Evolutionary conservation across 2,797 vertebrate genomes (phyloP).

Genomic region (Sebastes trivittatus): DNA sequence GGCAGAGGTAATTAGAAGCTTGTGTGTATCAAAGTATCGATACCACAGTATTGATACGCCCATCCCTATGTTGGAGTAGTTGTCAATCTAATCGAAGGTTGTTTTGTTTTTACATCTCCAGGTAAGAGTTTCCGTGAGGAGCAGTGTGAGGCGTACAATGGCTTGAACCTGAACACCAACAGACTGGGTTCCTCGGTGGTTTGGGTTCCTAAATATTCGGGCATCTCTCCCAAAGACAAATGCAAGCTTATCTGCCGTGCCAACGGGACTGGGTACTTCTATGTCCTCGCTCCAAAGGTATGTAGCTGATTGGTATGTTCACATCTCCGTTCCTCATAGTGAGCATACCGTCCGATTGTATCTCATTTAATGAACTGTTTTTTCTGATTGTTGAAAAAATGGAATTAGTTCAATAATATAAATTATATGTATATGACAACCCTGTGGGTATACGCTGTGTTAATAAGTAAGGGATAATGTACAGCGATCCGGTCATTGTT

Average conservation of each 20-base stretch:
- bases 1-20: too few species aligned
- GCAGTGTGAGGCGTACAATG: conserved; percentile 95
- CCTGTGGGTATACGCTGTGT: background rate
- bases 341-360: background rate
- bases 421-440: background rate
- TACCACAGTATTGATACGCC: too few species aligned
- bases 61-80: background rate
- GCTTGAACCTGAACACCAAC: conserved; percentile 94
- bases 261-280: conserved; percentile 97
- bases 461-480: background rate
- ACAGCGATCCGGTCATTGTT: too few species aligned
- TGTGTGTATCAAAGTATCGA: too few species aligned
- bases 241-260: conserved; percentile 97
- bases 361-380: background rate
- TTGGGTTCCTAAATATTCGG: conserved; percentile 97
- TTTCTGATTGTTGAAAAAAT: background rate
- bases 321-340: background rate
- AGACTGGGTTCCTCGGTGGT: conserved; percentile 88
- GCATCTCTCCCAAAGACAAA: conserved; percentile 91
- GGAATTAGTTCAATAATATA: background rate
- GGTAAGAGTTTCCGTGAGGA: conserved; percentile 95
- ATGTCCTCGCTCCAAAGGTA: conserved; percentile 94
- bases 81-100: background rate
- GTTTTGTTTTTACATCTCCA: conserved; percentile 13
- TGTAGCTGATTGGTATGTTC: background rate